These are phyloP conservation scores for Anhinga anhinga DNA, from an alignment of 2,113 vertebrate species.

Conservation along the genomic window DNA sequence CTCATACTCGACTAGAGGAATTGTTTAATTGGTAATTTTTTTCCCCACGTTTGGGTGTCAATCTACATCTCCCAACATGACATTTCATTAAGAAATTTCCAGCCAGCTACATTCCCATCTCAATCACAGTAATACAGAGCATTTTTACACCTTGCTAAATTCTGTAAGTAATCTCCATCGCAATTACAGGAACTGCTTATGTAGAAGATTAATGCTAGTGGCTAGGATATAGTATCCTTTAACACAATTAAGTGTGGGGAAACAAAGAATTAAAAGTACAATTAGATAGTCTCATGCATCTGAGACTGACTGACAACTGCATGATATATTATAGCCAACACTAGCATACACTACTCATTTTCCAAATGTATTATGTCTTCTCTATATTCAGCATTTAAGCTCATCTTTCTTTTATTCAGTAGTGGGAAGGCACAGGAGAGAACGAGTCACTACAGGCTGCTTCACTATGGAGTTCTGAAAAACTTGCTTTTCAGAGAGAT, in stretches of 20 bases:
- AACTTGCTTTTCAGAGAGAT: neutral
- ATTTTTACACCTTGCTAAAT: conserved; percentile 11
- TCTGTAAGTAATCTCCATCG: neutral
- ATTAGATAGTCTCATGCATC: neutral
- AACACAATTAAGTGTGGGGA: neutral
- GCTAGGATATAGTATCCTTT: neutral
- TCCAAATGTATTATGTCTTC: neutral
- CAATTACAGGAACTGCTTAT: conserved; percentile 30
- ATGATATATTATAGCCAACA: neutral
- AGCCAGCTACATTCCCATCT: conserved; percentile 1
- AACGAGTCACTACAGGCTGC: neutral
- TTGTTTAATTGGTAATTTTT: neutral
- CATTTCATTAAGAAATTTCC: conserved; percentile 17
- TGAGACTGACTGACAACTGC: neutral
- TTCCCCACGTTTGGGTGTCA: neutral
- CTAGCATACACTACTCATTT: neutral
- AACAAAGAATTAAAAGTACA: conserved; percentile 25
- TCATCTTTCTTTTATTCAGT: neutral
- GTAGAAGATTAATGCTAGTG: neutral
- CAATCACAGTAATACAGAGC: neutral
- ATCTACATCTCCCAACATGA: neutral
- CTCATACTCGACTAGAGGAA: neutral
- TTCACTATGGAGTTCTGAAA: neutral
- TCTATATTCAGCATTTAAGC: neutral
- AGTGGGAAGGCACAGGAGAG: neutral